Evolutionary conservation across 2,797 vertebrate species (phyloP).

Genomic region (Eulemur coronatus): DNA sequence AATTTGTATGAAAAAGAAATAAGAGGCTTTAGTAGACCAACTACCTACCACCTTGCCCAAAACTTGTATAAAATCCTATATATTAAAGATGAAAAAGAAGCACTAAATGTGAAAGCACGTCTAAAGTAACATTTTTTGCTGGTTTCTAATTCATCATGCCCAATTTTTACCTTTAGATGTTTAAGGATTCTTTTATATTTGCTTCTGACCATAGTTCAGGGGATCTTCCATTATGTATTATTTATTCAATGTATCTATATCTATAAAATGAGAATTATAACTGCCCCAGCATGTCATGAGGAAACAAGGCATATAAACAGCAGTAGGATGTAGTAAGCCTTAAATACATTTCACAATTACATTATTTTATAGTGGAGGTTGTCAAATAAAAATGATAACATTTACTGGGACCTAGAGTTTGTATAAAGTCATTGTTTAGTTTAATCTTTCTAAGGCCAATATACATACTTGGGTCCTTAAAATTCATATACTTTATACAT

Average conservation of each 20-base stretch:
- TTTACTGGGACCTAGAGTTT: background rate
- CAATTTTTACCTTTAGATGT: background rate
- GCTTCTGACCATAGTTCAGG: background rate
- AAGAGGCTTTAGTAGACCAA: background rate
- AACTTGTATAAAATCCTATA: background rate
- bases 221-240: background rate
- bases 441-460: background rate
- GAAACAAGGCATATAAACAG: background rate
- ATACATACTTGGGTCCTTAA: background rate
- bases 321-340: background rate
- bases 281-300: background rate
- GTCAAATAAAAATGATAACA: background rate
- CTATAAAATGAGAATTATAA: conserved; percentile 8
- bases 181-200: background rate
- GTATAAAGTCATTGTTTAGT: background rate
- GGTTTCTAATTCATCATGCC: background rate
- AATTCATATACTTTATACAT: background rate
- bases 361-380: background rate
- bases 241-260: background rate
- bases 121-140: background rate
- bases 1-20: conserved; percentile 1
- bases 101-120: background rate
- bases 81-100: background rate
- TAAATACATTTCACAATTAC: background rate
- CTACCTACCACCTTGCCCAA: background rate